These are phyloP conservation scores for Anguilla pacifica DNA, from an alignment of 2,797 vertebrate species.

Conservation along the genomic window DNA sequence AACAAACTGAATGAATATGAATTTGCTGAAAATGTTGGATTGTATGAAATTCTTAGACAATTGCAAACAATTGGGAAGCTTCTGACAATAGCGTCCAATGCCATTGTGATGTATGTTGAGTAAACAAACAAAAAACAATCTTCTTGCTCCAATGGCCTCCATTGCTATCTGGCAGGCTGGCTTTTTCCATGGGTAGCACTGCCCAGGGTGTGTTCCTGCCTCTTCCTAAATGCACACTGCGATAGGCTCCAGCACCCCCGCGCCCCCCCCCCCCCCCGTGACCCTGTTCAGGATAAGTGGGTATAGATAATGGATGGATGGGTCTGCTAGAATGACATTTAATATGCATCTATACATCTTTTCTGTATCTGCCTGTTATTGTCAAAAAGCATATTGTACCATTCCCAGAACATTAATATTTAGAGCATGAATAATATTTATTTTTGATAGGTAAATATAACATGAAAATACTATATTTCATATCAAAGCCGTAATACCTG, in stretches of 20 bases:
- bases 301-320: too few relatives aligned
- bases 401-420: not conserved
- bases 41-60: not conserved
- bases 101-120: not conserved
- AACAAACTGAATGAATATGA: too few relatives aligned
- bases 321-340: too few relatives aligned
- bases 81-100: not conserved
- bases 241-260: too few relatives aligned
- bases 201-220: too few relatives aligned
- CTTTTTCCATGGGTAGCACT: not conserved
- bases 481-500: constrained; percentile 34
- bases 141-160: not conserved
- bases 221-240: too few relatives aligned
- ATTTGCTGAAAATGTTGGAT: not conserved
- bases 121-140: too few relatives aligned
- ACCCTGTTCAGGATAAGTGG: too few relatives aligned
- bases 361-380: not conserved
- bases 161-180: not conserved
- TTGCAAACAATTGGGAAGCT: not conserved
- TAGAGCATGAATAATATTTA: constrained; percentile 2
- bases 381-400: not conserved
- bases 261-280: too few relatives aligned
- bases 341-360: too few relatives aligned
- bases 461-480: constrained; percentile 9
- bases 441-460: constrained; percentile 33